phyloP scores from a whole-genome alignment of 2,797 vertebrate species.

The Thripadectes ignobilis region DNA sequence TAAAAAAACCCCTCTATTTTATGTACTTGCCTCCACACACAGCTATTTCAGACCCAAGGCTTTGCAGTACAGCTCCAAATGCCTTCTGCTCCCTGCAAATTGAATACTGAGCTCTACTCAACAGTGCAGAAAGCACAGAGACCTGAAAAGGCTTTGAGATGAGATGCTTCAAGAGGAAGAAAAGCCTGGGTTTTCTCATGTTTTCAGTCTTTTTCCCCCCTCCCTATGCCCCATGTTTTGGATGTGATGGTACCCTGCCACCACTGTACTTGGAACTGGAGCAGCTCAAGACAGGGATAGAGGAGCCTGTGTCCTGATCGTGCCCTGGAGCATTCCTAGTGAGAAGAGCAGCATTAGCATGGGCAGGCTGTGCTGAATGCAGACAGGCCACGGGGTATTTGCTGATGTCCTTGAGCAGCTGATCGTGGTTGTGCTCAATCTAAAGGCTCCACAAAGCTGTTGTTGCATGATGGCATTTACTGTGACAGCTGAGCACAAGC shows the following conservation, averaged over 20 bases:
- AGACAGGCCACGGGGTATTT: background rate
- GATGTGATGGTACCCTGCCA: background rate
- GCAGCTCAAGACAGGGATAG: background rate
- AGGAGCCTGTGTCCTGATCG: background rate
- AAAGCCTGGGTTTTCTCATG: background rate
- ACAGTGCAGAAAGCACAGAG: background rate
- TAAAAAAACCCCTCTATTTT: background rate
- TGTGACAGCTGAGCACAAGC: background rate
- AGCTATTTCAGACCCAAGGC: background rate
- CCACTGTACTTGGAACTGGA: background rate
- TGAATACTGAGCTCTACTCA: background rate
- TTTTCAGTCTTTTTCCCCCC: background rate
- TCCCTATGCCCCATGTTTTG: accelerated
- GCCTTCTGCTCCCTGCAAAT: background rate
- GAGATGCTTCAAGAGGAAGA: background rate
- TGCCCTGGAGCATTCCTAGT: background rate
- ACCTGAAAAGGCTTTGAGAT: background rate
- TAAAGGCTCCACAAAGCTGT: background rate
- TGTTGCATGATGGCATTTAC: background rate
- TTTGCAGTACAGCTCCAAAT: background rate
- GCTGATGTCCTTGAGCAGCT: conserved; percentile 1
- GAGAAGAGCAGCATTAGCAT: background rate
- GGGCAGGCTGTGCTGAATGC: background rate
- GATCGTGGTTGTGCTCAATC: background rate
- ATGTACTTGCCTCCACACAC: background rate